These are phyloP conservation scores for Lycodopsis pacificus DNA, from an alignment of 2,797 vertebrate genomes.

Conservation along the genomic window DNA sequence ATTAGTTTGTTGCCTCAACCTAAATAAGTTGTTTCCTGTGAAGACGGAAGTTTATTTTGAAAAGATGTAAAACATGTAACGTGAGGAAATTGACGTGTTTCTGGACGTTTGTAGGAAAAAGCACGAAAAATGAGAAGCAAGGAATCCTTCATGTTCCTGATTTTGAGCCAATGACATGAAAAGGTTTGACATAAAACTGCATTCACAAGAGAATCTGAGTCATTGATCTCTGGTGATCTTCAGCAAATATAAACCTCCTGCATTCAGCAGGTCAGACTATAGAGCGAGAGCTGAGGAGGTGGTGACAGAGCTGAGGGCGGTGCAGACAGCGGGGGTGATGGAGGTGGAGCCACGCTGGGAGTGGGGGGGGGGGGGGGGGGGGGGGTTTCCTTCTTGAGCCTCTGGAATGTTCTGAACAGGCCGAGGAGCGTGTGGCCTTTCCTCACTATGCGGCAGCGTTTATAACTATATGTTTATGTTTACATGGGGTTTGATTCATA, in stretches of 20 bases:
- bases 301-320: conserved; percentile 47
- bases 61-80: too few species aligned
- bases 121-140: too few species aligned
- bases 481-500: conserved; percentile 36
- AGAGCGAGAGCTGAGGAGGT: not conserved
- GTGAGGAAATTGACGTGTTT: too few species aligned
- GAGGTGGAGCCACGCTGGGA: conserved; percentile 42
- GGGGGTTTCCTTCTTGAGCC: conserved; percentile 39
- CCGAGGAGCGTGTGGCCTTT: conserved; percentile 41
- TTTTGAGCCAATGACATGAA: too few species aligned
- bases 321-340: conserved; percentile 31
- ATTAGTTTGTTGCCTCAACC: too few species aligned
- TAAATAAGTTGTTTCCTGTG: too few species aligned
- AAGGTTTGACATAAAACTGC: too few species aligned
- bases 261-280: conserved; percentile 23
- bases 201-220: too few species aligned
- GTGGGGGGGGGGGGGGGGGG: not conserved
- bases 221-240: not conserved
- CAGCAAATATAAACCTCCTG: not conserved
- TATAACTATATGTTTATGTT: conserved; percentile 53
- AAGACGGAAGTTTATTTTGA: too few species aligned
- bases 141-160: too few species aligned
- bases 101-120: too few species aligned
- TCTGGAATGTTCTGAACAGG: conserved; percentile 36
- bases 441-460: conserved; percentile 49